Evolutionary conservation across 1,140 invertebrate species (phyloP), one percentile per base, ranked within the genome.

Genomic region (Hyphantria cunea): DNA sequence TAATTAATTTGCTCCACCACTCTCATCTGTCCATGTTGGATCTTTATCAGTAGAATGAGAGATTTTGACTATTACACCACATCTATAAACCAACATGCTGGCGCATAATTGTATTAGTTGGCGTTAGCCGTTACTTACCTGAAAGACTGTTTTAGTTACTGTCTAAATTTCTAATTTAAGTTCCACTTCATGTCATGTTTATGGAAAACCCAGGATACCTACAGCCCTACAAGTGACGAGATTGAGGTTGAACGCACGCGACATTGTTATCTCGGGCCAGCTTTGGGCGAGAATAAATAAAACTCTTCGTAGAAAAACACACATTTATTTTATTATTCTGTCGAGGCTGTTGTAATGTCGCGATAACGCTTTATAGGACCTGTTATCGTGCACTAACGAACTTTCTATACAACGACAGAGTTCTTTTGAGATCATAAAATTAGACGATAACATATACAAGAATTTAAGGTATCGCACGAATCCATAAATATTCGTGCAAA

Each of bases 261-360:
- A 79, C 82, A 86, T 86, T 89, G 87, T 90, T 89, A 90, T 90
- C 87, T 89, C 71, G 74, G 31, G 62, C 68, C 77, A 79, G 76
- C 70, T 85, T 82, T 82, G 75, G 82, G 72, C 76, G 76, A 82
- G 82, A 82, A 86, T 83, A 86, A 86, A 86, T 86, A 86, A 86
- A 81, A 86, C 66, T 76, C 67, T 88, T 88, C 85, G 81, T 82
- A 90, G 85, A 90, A 89, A 76, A 84, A 84, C 76, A 51, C 66
- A 82, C 80, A 84, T 88, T 84, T 82, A 86, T 82, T 87, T 86
- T 86, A 82, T 85, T 84, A 81, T 89, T 86, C 74, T 79, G 65
- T 64, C 67, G 74, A 70, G 75, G 65, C 69, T 61, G 73, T 82
- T 80, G 74, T 78, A 66, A 69, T 53, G 59, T 71, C 72, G 63